Evolutionary conservation across 2,888 invertebrate genomes (phyloP).

Genomic region (Drosophila subquinaria): DNA sequence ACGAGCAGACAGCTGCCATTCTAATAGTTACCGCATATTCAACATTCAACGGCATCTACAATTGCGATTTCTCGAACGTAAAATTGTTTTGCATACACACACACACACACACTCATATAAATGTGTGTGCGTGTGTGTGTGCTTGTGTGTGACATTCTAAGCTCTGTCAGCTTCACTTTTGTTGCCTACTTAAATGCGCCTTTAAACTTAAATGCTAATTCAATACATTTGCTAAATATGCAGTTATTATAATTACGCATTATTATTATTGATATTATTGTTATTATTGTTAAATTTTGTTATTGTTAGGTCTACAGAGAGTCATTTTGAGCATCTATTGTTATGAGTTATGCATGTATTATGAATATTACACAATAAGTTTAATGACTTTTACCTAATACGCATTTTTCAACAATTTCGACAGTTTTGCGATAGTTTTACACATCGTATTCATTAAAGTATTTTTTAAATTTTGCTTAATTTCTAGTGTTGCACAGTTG

Average conservation of each 20-base stretch:
- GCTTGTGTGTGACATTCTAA: slow-evolving; percentile 29
- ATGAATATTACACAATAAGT: slow-evolving; percentile 40
- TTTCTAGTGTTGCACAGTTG: slow-evolving; percentile 51
- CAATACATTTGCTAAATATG: slow-evolving; percentile 62
- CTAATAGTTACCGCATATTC: slow-evolving; percentile 38
- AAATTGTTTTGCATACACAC: slow-evolving; percentile 35
- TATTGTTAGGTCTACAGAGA: slow-evolving; percentile 41
- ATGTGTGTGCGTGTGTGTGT: slow-evolving; percentile 30
- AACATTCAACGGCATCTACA: slow-evolving; percentile 35
- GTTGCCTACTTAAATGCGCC: slow-evolving; percentile 44
- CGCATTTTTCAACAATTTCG: slow-evolving; percentile 22
- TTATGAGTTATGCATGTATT: slow-evolving; percentile 54
- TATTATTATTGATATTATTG: slow-evolving; percentile 35
- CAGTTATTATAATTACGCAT: slow-evolving; percentile 26
- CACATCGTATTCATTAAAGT: slow-evolving; percentile 1
- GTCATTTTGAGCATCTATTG: slow-evolving; percentile 64
- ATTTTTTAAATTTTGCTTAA: slow-evolving; percentile 30
- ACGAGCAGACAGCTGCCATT: slow-evolving; percentile 68
- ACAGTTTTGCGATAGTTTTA: slow-evolving; percentile 16
- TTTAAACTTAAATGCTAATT: slow-evolving; percentile 57
- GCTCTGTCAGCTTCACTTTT: slow-evolving; percentile 30
- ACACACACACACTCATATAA: slow-evolving; percentile 8
- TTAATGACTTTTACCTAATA: slow-evolving; percentile 13
- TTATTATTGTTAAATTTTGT: slow-evolving; percentile 24
- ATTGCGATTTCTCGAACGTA: slow-evolving; percentile 41